Evolutionary conservation across 2,113 vertebrate genomes (phyloP).

Genomic region (Megaptera novaeangliae): DNA sequence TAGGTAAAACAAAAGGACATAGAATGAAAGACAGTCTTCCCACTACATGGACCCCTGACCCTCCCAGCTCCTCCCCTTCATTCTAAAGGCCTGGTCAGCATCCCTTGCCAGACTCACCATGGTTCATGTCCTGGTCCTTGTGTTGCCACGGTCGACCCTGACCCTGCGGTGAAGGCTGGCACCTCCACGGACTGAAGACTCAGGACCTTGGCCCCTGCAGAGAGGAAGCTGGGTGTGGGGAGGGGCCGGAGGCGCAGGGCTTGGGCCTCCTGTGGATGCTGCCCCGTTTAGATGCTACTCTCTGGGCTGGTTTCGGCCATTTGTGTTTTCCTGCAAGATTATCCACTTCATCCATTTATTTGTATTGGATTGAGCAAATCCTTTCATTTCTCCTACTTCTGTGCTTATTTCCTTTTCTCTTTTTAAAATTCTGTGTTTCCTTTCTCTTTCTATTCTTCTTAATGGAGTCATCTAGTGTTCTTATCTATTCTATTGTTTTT

Average conservation of each 20-base stretch:
- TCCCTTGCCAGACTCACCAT: neutral
- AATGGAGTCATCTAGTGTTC: neutral
- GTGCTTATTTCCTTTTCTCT: neutral
- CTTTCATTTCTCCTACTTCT: neutral
- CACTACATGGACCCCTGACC: neutral
- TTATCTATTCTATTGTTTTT: neutral
- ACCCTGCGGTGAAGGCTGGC: neutral
- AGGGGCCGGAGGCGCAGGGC: neutral
- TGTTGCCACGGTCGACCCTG: accelerated
- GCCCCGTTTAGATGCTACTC: accelerated
- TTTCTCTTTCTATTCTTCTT: neutral
- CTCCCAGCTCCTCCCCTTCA: neutral
- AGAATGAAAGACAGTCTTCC: neutral
- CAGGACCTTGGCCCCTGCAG: neutral
- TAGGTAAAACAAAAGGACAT: neutral
- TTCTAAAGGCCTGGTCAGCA: neutral
- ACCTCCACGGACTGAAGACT: neutral
- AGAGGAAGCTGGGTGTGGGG: neutral
- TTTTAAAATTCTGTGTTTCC: neutral
- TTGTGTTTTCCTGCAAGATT: neutral
- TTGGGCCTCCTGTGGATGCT: accelerated
- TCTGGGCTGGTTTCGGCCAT: neutral
- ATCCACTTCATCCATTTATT: neutral
- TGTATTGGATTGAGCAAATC: neutral
- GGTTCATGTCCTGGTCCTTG: neutral